phyloP scores from a whole-genome alignment of 2,888 invertebrate genomes.

The Oscheius sp. region DNA sequence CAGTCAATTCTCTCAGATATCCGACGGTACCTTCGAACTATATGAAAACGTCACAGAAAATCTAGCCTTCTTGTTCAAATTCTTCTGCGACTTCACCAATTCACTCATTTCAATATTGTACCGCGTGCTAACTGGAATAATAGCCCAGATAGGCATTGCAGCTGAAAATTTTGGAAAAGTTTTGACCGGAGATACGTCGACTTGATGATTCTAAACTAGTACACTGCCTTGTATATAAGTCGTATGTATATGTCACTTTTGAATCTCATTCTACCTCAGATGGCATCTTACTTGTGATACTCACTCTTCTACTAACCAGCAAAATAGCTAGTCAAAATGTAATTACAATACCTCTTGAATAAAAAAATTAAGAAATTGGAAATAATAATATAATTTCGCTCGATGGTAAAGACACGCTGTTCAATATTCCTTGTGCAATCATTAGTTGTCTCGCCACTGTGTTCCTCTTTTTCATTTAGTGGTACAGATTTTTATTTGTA shows the following conservation, averaged over 20 bases:
- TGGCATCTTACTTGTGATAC: constrained; percentile 12
- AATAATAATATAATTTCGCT: no score
- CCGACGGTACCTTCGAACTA: constrained; percentile 41
- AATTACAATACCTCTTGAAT: no score
- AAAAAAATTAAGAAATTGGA: no score
- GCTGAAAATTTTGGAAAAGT: background rate
- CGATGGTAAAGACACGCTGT: no score
- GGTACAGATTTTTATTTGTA: no score
- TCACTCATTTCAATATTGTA: constrained; percentile 21
- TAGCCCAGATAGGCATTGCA: constrained; percentile 14
- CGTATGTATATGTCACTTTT: background rate
- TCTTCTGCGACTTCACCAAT: constrained; percentile 39
- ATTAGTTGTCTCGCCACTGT: no score
- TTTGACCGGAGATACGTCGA: background rate
- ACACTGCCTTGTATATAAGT: background rate
- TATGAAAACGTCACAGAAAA: constrained; percentile 48
- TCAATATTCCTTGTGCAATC: no score
- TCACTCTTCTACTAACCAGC: no score
- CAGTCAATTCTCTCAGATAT: constrained; percentile 33
- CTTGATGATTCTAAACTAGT: background rate
- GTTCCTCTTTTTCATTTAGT: no score
- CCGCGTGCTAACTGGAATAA: constrained; percentile 9
- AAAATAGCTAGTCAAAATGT: no score
- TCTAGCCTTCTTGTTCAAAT: constrained; percentile 36
- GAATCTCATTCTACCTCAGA: constrained; percentile 28